Conservation (phyloP, 2,797 vertebrate species). For the Vireo griseus region DNA sequence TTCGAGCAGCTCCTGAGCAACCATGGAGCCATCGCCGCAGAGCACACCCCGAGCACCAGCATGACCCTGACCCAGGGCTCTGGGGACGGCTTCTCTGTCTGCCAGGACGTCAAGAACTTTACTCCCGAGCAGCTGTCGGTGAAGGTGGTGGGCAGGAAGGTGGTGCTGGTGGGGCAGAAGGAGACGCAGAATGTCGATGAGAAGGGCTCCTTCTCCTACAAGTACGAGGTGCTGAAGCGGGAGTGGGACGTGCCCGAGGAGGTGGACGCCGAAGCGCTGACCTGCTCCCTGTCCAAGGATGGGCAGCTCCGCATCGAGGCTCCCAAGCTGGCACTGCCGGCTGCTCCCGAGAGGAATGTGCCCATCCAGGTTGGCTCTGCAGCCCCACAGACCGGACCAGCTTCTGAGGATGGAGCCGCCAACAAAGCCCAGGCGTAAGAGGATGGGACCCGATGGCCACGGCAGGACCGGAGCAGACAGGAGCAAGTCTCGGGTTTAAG, state of each 20-base stretch:
- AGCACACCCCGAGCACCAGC: not conserved
- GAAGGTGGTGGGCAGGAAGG: slow-evolving; percentile 82
- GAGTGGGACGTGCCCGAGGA: slow-evolving; percentile 81
- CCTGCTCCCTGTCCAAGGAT: slow-evolving; percentile 76
- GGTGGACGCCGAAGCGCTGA: slow-evolving; percentile 74
- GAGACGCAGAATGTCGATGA: slow-evolving; percentile 71
- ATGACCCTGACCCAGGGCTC: not conserved
- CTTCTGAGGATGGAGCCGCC: not conserved
- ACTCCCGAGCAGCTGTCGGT: slow-evolving; percentile 79
- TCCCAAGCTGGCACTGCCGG: slow-evolving; percentile 4
- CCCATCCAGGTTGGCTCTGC: slow-evolving; percentile 45
- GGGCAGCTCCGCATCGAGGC: slow-evolving; percentile 81
- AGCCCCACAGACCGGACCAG: not conserved
- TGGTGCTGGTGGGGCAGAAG: slow-evolving; percentile 81
- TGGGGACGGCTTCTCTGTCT: slow-evolving; percentile 69
- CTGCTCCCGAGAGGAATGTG: not conserved
- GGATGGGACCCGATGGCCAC: not conserved
- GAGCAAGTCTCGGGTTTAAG: not conserved
- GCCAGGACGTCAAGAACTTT: slow-evolving; percentile 77
- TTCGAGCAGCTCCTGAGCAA: slow-evolving; percentile 44
- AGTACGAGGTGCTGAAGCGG: slow-evolving; percentile 80
- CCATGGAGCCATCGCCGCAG: not conserved
- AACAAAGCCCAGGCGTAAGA: not conserved
- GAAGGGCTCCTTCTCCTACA: slow-evolving; percentile 81
- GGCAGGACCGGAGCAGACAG: not conserved